A percentile compares a stretch with the other conserved stretches of the same genome.
phyloP scores from a whole-genome alignment of 2,888 invertebrate genomes.

The Trichopria drosophilae region DNA sequence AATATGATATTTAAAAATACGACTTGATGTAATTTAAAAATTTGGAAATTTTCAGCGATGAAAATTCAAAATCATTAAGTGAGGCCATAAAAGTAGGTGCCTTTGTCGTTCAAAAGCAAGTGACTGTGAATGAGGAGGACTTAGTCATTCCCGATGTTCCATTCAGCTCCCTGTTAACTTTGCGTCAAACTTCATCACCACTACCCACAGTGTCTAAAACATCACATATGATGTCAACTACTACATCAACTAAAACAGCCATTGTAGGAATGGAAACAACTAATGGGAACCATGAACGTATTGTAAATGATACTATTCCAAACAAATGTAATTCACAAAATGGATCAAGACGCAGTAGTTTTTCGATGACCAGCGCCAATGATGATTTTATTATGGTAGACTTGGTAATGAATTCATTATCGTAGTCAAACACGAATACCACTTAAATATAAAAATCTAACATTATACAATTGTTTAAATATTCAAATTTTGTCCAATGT shows the following conservation, averaged over 20 bases:
- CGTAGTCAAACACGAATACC: too few relatives aligned
- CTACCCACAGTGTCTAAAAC: constrained; percentile 40
- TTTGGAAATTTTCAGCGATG: constrained; percentile 61
- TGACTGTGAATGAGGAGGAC: constrained; percentile 63
- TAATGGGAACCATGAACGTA: constrained; percentile 52
- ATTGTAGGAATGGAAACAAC: constrained; percentile 42
- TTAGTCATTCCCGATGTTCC: constrained; percentile 67
- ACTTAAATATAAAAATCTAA: too few relatives aligned
- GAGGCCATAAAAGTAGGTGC: constrained; percentile 78
- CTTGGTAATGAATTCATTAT: constrained; percentile 65
- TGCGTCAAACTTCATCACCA: constrained; percentile 53
- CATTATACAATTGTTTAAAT: too few relatives aligned
- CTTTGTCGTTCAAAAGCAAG: constrained; percentile 72
- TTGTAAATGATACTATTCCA: constrained; percentile 50
- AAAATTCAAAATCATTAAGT: constrained; percentile 70
- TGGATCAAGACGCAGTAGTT: constrained; percentile 58
- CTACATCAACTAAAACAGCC: constrained; percentile 25
- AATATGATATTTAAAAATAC: constrained; percentile 5
- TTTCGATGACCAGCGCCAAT: constrained; percentile 61
- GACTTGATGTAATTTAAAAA: constrained; percentile 7
- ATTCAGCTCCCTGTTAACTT: constrained; percentile 64
- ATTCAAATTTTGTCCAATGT: too few relatives aligned
- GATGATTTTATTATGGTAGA: constrained; percentile 75
- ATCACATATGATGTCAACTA: constrained; percentile 25
- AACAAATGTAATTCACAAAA: constrained; percentile 55